Evolutionary conservation across 2,888 invertebrate species (phyloP), one percentile per base, ranked within the genome.

Genomic region (Teleogryllus oceanicus): DNA sequence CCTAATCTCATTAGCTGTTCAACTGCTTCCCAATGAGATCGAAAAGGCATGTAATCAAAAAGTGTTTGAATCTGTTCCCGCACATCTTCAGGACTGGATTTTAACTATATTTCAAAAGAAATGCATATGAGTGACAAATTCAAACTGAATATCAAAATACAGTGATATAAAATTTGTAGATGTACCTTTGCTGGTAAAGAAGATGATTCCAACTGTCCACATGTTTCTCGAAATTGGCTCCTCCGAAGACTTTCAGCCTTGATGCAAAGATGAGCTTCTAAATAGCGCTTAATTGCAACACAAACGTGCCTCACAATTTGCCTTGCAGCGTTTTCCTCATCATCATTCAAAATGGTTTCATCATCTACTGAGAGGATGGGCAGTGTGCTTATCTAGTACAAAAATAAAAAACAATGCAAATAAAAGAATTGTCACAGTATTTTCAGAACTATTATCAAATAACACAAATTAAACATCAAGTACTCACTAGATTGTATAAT

Each of bases 261-360:
- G 79, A 92, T 89, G 84, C 92, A 92, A 79, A 98, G 88, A 87
- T 99, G 98, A 0, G 96, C 95, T 86, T 98, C 96, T 86, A 97
- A 91, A 85, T 98, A 98, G 84, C 95, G 91, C 85, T 96, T 93
- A 2, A 97, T 90, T 0, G 97, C 95, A 11, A 94, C 94, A 85
- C 95, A 95, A 0, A 97, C 97, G 86, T 97, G 97, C 0, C 97
- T 89, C 0, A 97, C 95, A 79, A 96, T 93, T 88, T 98, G 97
- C 0, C 96, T 88, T 37, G 95, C 95, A 3, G 96, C 95, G 86
- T 95, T 96, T 81, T 96, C 94, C 86, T 95, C 94, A 86, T 98
- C 98, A 84, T 98, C 97, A 50, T 92, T 92, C 74, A 93, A 85
- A 49, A 89, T 86, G 50, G 88, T 88, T 62, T 88, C 88, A 78